Evolutionary conservation across 1,140 invertebrate genomes (phyloP).

Genomic region (Paraescarpia echinospica): DNA sequence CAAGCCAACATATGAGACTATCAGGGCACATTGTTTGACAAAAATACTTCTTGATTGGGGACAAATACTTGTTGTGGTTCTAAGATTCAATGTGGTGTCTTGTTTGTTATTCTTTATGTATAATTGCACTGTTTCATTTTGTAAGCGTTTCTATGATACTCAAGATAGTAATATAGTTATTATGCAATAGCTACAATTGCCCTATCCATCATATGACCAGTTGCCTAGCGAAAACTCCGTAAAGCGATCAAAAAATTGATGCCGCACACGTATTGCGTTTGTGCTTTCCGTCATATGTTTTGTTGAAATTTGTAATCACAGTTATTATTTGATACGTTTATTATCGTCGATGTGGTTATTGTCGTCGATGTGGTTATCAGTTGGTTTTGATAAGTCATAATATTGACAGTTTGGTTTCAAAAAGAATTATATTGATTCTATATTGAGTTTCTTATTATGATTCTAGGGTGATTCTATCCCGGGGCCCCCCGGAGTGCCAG

Average conservation of each 20-base stretch:
- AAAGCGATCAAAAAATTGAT: too few species aligned
- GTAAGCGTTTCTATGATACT: not conserved
- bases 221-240: too few species aligned
- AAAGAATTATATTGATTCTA: too few species aligned
- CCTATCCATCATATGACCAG: too few species aligned
- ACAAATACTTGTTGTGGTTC: not conserved
- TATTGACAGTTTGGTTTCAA: too few species aligned
- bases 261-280: too few species aligned
- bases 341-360: not conserved
- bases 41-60: not conserved
- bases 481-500: slow-evolving; percentile 23
- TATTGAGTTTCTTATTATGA: not conserved
- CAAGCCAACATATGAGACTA: too few species aligned
- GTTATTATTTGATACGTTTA: not conserved
- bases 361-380: too few species aligned
- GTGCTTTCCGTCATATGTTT: too few species aligned
- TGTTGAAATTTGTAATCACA: too few species aligned
- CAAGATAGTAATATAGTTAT: not conserved
- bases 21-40: too few species aligned
- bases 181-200: not conserved
- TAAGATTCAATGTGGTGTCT: not conserved
- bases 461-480: not conserved
- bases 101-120: not conserved
- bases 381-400: too few species aligned
- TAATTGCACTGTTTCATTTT: not conserved